Percentiles rank a stretch among this genome's conserved stretches.
Conservation (phyloP, 2,113 vertebrate species). For the Salvelinus namaycush region DNA sequence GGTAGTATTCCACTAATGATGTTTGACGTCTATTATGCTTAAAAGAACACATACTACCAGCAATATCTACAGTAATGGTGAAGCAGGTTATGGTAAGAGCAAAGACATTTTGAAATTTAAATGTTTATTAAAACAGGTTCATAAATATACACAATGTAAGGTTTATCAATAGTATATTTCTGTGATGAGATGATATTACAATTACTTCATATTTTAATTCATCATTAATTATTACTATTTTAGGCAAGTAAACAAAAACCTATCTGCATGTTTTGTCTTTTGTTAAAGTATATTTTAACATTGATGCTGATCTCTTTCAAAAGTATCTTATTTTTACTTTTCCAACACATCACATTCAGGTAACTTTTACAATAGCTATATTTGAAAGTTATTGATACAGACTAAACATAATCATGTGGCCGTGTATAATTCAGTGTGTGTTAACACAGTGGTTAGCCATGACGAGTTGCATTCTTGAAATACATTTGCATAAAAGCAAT, state of each 20-base stretch:
- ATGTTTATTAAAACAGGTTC: too few species aligned
- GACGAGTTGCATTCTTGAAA: too few species aligned
- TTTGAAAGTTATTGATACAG: background rate
- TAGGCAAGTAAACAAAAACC: background rate
- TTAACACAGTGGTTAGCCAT: too few species aligned
- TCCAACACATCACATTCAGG: background rate
- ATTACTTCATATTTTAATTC: background rate
- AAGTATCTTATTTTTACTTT: background rate
- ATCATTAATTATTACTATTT: background rate
- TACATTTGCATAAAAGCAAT: too few species aligned
- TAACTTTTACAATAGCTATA: background rate
- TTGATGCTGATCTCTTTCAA: background rate
- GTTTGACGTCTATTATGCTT: background rate
- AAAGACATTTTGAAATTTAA: too few species aligned
- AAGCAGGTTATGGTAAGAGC: background rate
- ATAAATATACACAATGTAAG: background rate
- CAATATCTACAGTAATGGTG: background rate
- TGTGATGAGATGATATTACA: background rate
- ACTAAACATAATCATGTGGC: background rate
- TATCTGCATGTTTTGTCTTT: background rate
- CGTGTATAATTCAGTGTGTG: too few species aligned
- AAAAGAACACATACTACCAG: background rate
- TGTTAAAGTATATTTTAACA: background rate
- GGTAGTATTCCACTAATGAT: slow-evolving; percentile 37
- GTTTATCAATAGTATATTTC: background rate